Percentiles rank a stretch among this genome's conserved stretches.
phyloP scores from a whole-genome alignment of 2,888 invertebrate species.

The Netelia virgata region DNA sequence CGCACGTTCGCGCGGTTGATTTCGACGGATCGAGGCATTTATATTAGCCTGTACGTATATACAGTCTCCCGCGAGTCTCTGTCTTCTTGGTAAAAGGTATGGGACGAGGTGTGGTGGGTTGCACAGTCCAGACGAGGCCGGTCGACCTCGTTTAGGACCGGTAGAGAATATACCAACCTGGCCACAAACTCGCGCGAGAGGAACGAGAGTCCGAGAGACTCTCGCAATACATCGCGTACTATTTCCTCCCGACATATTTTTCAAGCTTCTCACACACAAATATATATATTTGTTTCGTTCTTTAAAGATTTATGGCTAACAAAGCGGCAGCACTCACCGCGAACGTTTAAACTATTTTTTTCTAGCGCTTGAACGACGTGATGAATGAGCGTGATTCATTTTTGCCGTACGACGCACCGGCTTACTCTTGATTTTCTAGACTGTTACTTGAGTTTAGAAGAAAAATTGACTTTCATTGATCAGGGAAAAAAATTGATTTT shows the following conservation, averaged over 20 bases:
- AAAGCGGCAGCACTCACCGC: too few relatives aligned
- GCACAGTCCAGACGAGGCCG: slow-evolving; percentile 74
- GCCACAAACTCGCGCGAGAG: slow-evolving; percentile 56
- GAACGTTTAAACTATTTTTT: neutral
- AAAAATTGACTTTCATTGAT: too few relatives aligned
- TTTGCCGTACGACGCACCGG: neutral
- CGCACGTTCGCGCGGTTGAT: too few relatives aligned
- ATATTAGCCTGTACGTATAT: neutral
- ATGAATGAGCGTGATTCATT: neutral
- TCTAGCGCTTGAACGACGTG: neutral
- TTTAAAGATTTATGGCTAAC: neutral
- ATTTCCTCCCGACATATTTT: slow-evolving; percentile 20
- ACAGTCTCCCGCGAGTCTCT: slow-evolving; percentile 12
- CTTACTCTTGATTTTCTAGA: neutral
- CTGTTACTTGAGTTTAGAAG: neutral
- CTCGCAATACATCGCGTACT: slow-evolving; percentile 52
- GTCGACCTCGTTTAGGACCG: slow-evolving; percentile 84
- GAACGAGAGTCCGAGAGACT: slow-evolving; percentile 28
- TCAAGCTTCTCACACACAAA: neutral
- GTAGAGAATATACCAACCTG: slow-evolving; percentile 77
- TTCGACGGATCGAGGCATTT: slow-evolving; percentile 2
- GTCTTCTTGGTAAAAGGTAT: slow-evolving; percentile 74
- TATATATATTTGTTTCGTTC: too few relatives aligned
- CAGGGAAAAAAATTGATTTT: too few relatives aligned
- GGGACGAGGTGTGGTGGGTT: slow-evolving; percentile 77